These are phyloP conservation scores for Phenganax stokvisi DNA, from an alignment of 92 coral and sea anemone species.

Conservation along the genomic window DNA sequence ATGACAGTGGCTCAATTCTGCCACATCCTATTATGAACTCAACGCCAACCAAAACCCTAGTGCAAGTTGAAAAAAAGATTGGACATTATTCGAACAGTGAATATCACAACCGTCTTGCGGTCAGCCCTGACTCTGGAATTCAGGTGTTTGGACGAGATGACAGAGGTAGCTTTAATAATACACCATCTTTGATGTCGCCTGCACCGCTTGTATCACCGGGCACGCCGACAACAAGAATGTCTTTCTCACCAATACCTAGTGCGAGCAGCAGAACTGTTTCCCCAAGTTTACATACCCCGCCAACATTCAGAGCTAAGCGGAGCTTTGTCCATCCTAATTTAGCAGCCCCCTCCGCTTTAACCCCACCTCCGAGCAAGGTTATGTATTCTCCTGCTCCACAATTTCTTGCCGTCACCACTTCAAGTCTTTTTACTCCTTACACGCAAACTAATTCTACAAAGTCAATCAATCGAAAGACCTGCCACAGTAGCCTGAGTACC, in stretches of 20 bases:
- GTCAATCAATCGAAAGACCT: slow-evolving; percentile 12
- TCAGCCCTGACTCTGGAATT: slow-evolving; percentile 98
- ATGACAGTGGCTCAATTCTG: slow-evolving; percentile 50
- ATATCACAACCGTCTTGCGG: slow-evolving; percentile 66
- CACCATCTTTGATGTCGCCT: slow-evolving; percentile 76
- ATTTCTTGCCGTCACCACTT: slow-evolving; percentile 78
- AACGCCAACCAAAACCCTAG: slow-evolving; percentile 50
- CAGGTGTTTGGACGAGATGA: slow-evolving; percentile 70
- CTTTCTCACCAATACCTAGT: slow-evolving; percentile 92
- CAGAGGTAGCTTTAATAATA: slow-evolving; percentile 61
- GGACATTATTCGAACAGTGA: slow-evolving; percentile 79
- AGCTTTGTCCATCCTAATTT: slow-evolving; percentile 60
- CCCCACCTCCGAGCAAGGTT: slow-evolving; percentile 82
- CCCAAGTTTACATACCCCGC: slow-evolving; percentile 84
- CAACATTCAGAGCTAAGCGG: slow-evolving; percentile 82
- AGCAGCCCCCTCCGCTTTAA: slow-evolving; percentile 90
- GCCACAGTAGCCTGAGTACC: background rate
- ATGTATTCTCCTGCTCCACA: slow-evolving; percentile 94
- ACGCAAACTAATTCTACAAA: slow-evolving; percentile 53
- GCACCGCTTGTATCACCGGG: slow-evolving; percentile 78
- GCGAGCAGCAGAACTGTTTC: slow-evolving; percentile 61
- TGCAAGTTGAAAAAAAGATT: slow-evolving; percentile 48
- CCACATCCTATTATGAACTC: slow-evolving; percentile 60
- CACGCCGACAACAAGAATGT: slow-evolving; percentile 83
- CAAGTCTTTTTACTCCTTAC: slow-evolving; percentile 83